These are phyloP conservation scores for Sarcophaga caerulescens DNA, from an alignment of 2,888 invertebrate species.

Conservation along the genomic window DNA sequence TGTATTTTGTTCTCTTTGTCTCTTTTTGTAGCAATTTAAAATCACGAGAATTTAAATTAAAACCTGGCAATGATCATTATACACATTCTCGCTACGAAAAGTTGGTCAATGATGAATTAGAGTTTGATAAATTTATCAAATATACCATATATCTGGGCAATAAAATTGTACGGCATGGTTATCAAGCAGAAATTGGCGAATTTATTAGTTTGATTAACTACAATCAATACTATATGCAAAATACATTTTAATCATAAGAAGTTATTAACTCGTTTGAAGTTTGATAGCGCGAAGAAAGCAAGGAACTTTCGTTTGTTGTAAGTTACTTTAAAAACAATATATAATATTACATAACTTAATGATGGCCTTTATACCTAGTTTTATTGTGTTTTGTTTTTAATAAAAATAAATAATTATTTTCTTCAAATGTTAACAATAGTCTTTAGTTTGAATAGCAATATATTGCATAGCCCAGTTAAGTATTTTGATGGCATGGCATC, in stretches of 20 bases:
- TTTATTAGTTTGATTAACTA: conserved; percentile 80
- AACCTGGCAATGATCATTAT: conserved; percentile 73
- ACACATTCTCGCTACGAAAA: conserved; percentile 79
- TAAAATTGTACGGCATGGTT: conserved; percentile 79
- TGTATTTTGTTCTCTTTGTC: neutral
- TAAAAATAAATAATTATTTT: neutral
- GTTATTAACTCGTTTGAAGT: neutral
- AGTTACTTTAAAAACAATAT: conserved; percentile 31
- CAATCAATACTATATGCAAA: conserved; percentile 78
- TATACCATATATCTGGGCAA: conserved; percentile 80
- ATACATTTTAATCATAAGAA: conserved; percentile 35
- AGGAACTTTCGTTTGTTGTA: conserved; percentile 24
- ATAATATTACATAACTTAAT: conserved; percentile 25
- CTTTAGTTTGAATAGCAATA: neutral
- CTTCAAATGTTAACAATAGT: neutral
- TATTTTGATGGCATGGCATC: too few species aligned
- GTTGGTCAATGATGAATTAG: conserved; percentile 76
- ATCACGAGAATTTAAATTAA: conserved; percentile 75
- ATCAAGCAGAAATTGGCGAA: conserved; percentile 80
- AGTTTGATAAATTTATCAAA: conserved; percentile 79
- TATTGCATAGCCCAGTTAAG: neutral
- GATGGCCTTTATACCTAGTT: neutral
- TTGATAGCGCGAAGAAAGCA: neutral
- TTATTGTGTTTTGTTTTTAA: neutral
- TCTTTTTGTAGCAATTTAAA: conserved; percentile 75